Evolutionary conservation across 2,797 vertebrate genomes (phyloP), one percentile per base, ranked within the genome.

Genomic region (Thunnus albacares): DNA sequence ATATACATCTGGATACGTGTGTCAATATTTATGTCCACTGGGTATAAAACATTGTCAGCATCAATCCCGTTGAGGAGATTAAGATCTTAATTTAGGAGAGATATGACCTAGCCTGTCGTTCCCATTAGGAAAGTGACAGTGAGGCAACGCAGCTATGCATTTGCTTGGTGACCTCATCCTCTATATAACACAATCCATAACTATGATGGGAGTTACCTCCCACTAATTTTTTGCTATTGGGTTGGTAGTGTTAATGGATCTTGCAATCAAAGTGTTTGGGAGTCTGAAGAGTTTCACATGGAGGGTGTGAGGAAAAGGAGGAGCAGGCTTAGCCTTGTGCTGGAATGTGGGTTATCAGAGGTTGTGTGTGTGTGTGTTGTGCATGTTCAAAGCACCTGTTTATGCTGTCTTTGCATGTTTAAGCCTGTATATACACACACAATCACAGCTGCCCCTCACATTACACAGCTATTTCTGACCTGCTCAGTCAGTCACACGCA

Each of bases 61-160:
- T 76, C 82, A 72, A 84, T 92, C 65, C 59, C 14, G 51, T 45
- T 89, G 86, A 90, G 80, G 53, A 93, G 90, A 94, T 94, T 91
- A 92, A 80, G 84, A 92, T 93, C 91, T 91, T 68, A 69, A 79
- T 71, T 71, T 24, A 24, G 45, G 66, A 72, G 77, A 67, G 61
- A 82, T 77, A 77, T 80, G 88, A 88, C 75, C 77, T 86, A 17
- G 73, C 64, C 81, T 87, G 88, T 88, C 90, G 4, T 56, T 90
- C 72, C 90, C 93, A 93, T 94, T 92, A 81, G 79, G 83, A 86
- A 83, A 91, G 83, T 86, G 87, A 91, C 93, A 89, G 90, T 92
- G 93, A 94, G 70, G 76, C 82, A 81, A 82, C 72, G 84, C 92
- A 91, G 91, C 73, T 56, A 80, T 83, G 80, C 74, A 55, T 89